Conservation (phyloP, 2,888 invertebrate genomes). For the Zootermopsis nevadensis region DNA sequence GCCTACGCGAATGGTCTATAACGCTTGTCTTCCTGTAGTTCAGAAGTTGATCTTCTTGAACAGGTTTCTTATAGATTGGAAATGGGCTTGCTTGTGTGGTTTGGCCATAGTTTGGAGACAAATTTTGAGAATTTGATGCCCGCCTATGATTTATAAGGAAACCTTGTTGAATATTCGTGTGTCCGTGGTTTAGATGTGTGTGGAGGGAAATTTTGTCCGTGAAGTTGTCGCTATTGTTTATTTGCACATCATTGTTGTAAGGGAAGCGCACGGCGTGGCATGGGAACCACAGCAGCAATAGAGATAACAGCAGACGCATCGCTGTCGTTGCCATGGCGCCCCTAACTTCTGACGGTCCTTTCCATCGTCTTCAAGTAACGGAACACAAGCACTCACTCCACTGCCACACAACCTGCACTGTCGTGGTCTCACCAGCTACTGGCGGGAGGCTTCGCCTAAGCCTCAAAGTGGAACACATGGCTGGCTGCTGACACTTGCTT, state of each 20-base stretch:
- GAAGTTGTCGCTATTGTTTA: neutral
- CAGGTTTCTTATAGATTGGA: neutral
- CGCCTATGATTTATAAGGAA: no score
- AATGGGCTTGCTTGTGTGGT: neutral
- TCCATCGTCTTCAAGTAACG: neutral
- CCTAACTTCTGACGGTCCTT: neutral
- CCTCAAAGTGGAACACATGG: slow-evolving; percentile 8
- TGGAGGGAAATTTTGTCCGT: no score
- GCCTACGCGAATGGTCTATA: no score
- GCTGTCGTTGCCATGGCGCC: neutral
- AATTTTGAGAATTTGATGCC: no score
- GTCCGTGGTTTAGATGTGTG: no score
- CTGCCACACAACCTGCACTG: neutral
- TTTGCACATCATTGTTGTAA: neutral
- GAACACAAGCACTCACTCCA: no score
- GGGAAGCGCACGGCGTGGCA: neutral
- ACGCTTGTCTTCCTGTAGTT: no score
- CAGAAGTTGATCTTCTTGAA: no score
- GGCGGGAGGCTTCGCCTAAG: neutral
- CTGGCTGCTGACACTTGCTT: neutral
- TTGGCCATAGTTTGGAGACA: neutral
- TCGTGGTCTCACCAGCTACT: neutral
- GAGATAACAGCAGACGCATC: no score
- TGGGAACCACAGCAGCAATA: neutral
- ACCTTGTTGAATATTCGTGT: no score